Evolutionary conservation across 1,140 invertebrate genomes (phyloP), one percentile per base, ranked within the genome.

Genomic region (Agraylea sexmaculata): DNA sequence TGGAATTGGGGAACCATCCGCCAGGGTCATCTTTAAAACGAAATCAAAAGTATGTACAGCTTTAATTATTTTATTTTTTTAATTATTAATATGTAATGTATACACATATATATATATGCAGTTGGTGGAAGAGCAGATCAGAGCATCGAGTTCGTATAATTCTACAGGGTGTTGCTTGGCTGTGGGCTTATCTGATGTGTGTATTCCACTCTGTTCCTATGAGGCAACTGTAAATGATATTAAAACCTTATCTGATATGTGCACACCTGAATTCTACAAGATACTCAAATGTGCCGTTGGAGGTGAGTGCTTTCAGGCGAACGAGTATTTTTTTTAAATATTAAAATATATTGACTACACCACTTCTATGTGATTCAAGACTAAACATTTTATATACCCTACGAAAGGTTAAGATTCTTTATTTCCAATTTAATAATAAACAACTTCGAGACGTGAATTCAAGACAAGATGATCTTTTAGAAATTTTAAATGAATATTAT

Each of bases 131-230:
- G 70, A 72, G 25, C 65, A 73, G 54, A 57, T 68, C 25, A 71
- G 74, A 50, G 59, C 62, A 52, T 58, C 63, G 7, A 58, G 57
- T 33, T 49, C 59, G 0, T 87, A 87, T 60, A 87, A 87, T 56
- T 73, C 85, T 51, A 83, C 81, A 6, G 68, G 71, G 4, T 88
- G 85, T 55, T 88, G 85, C 58, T 68, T 75, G 3, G 64, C 69
- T 7, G 79, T 80, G 2, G 74, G 76, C 16, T 51, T 88, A 12
- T 75, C 77, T 37, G 68, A 69, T 19, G 70, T 77, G 11, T 88
- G 84, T 54, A 70, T 85, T 55, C 80, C 83, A 1, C 66, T 88
- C n/a, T 88, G 85, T 53, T 74, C 78, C 1, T 88, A 83, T 55
- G 76, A 85, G 50, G 81, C 83, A 3, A 81, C 75, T 44, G 79